A percentile compares a stretch with the other conserved stretches of the same genome.
These are phyloP conservation scores for Nyctereutes procyonoides DNA, from an alignment of 2,113 vertebrate species.

Conservation along the genomic window DNA sequence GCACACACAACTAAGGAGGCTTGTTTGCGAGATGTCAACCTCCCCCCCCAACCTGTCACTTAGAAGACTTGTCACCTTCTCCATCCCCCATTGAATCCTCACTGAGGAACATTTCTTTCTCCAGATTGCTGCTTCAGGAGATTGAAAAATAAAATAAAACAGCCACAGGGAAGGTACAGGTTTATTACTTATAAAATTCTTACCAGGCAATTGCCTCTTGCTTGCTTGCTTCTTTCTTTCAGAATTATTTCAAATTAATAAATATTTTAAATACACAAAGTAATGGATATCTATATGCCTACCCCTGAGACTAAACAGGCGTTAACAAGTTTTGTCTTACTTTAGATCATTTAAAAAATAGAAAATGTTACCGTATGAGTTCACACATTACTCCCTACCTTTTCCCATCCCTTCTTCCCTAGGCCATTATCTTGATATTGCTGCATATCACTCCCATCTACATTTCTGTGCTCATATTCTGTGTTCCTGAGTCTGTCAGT, in stretches of 20 bases:
- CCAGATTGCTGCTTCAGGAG: background rate
- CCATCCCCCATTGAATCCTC: background rate
- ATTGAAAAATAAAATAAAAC: background rate
- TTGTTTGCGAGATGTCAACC: background rate
- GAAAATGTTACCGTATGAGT: background rate
- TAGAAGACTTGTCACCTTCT: background rate
- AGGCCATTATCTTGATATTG: background rate
- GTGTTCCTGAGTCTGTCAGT: accelerated
- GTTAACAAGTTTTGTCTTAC: background rate
- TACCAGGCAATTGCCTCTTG: background rate
- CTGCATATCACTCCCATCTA: accelerated
- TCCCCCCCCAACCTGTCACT: background rate
- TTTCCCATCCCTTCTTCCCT: background rate
- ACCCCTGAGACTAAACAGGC: background rate
- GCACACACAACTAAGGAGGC: background rate
- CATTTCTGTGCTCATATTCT: background rate
- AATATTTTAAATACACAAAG: conserved; percentile 4
- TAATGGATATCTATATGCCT: background rate
- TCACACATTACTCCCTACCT: background rate
- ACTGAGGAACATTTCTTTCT: background rate
- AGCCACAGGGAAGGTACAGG: background rate
- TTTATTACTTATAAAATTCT: background rate
- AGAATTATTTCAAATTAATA: conserved; percentile 41
- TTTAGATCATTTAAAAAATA: background rate
- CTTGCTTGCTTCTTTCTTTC: background rate